Percentiles rank a stretch among this genome's conserved stretches.
Evolutionary conservation across 2,888 invertebrate species (phyloP).

Genomic region (Balanococcus diminutus): DNA sequence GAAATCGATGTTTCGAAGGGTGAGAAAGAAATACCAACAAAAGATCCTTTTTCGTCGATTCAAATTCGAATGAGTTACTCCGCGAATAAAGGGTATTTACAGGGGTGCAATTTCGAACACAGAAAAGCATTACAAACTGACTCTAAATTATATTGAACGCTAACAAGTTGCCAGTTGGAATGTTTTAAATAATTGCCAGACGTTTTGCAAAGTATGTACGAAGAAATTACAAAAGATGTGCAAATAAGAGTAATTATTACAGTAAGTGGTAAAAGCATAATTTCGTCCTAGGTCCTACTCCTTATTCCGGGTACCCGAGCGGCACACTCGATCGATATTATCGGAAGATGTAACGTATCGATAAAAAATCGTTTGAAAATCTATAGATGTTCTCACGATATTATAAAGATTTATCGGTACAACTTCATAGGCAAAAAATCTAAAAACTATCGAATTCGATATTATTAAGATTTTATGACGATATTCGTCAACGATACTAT

Average conservation of each 20-base stretch:
- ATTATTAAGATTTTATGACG: too few species aligned
- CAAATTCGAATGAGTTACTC: background rate
- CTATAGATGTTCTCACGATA: too few species aligned
- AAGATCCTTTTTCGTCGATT: background rate
- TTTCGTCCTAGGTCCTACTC: constrained; percentile 15
- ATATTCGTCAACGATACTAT: too few species aligned
- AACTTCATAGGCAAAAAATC: too few species aligned
- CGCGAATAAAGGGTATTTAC: background rate
- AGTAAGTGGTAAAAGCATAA: constrained; percentile 28
- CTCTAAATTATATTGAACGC: background rate
- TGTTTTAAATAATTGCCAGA: constrained; percentile 32
- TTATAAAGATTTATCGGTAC: too few species aligned
- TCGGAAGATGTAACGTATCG: too few species aligned
- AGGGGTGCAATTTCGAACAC: background rate
- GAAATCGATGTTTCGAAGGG: background rate
- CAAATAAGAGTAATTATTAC: constrained; percentile 23
- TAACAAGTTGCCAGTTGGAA: background rate
- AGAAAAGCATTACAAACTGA: background rate
- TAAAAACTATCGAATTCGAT: too few species aligned
- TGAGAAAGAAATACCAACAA: background rate
- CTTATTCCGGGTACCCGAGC: too few species aligned
- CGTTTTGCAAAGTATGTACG: background rate
- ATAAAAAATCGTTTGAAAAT: too few species aligned
- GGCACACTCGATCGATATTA: too few species aligned
- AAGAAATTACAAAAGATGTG: constrained; percentile 33